Conservation (phyloP, 2,113 vertebrate species). For the Periophthalmodon schlosseri region DNA sequence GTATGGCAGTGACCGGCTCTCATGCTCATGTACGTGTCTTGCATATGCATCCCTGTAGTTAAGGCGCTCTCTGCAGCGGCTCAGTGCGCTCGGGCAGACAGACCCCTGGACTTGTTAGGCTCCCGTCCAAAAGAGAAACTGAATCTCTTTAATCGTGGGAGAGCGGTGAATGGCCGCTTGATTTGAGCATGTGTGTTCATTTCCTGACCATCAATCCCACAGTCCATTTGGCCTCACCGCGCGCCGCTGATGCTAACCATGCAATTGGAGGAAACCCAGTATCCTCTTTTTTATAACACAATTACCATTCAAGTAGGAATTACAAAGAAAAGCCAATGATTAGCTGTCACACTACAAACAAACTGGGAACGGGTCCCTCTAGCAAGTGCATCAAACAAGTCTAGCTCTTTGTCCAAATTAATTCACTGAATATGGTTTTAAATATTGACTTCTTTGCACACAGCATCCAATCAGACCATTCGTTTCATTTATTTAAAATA, state of each 20-base stretch:
- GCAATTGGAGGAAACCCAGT: conserved; percentile 58
- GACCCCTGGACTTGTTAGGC: conserved; percentile 50
- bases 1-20: conserved; percentile 38
- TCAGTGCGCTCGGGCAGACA: conserved; percentile 44
- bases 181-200: conserved; percentile 74
- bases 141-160: conserved; percentile 67
- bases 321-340: conserved; percentile 56
- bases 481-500: conserved; percentile 37
- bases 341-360: conserved; percentile 49
- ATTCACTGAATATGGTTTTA: conserved; percentile 29
- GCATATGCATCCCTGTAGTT: conserved; percentile 15
- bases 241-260: conserved; percentile 65
- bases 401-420: conserved; percentile 38
- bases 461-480: conserved; percentile 22
- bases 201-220: conserved; percentile 74
- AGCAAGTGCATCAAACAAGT: conserved; percentile 39
- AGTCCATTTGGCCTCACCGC: conserved; percentile 58
- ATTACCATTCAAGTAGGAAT: conserved; percentile 57
- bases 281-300: conserved; percentile 46
- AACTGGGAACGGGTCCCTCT: conserved; percentile 26
- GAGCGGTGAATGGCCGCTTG: conserved; percentile 56
- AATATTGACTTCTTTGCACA: conserved; percentile 42
- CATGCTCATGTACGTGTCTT: conserved; percentile 22
- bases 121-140: conserved; percentile 54
- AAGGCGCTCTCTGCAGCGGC: conserved; percentile 52